phyloP scores from a whole-genome alignment of 1,140 invertebrate species.

The Ectropis grisescens region DNA sequence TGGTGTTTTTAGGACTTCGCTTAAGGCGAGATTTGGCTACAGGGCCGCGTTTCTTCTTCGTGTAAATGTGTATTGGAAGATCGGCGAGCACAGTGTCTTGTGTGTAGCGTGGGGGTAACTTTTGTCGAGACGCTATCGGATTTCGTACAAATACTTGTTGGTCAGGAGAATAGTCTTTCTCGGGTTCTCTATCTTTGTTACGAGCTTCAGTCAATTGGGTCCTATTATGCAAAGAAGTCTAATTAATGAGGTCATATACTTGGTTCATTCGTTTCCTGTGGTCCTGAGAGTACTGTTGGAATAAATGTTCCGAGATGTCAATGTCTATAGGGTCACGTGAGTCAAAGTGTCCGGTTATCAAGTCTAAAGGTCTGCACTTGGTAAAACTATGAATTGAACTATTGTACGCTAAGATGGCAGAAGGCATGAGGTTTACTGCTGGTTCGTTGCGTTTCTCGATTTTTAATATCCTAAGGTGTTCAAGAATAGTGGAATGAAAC shows the following conservation, averaged over 20 bases:
- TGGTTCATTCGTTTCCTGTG: slow-evolving; percentile 1
- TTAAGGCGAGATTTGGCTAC: slow-evolving; percentile 14
- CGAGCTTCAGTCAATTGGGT: slow-evolving; percentile 4
- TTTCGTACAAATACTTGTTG: slow-evolving; percentile 14
- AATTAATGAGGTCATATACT: slow-evolving; percentile 9
- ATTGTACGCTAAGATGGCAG: slow-evolving; percentile 13
- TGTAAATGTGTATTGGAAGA: slow-evolving; percentile 16
- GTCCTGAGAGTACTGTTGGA: slow-evolving; percentile 4
- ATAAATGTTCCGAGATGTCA: slow-evolving; percentile 3
- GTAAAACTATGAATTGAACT: slow-evolving; percentile 10
- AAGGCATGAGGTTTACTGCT: slow-evolving; percentile 10
- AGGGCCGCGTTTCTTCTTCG: slow-evolving; percentile 9
- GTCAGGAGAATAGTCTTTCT: slow-evolving; percentile 8
- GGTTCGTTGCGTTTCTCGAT: slow-evolving; percentile 5
- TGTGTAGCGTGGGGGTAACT: slow-evolving; percentile 6
- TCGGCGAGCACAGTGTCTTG: slow-evolving; percentile 11
- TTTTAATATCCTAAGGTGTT: slow-evolving; percentile 14
- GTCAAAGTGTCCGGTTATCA: slow-evolving; percentile 11
- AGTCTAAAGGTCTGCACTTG: slow-evolving; percentile 9
- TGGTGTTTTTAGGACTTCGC: slow-evolving; percentile 9
- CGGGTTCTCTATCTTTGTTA: slow-evolving; percentile 10
- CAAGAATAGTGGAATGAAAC: slow-evolving; percentile 14
- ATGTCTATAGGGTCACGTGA: slow-evolving; percentile 7
- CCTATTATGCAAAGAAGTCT: slow-evolving; percentile 3
- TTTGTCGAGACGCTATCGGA: slow-evolving; percentile 8